phyloP scores from a whole-genome alignment of 2,888 invertebrate species.

The Brachylomia viminalis region DNA sequence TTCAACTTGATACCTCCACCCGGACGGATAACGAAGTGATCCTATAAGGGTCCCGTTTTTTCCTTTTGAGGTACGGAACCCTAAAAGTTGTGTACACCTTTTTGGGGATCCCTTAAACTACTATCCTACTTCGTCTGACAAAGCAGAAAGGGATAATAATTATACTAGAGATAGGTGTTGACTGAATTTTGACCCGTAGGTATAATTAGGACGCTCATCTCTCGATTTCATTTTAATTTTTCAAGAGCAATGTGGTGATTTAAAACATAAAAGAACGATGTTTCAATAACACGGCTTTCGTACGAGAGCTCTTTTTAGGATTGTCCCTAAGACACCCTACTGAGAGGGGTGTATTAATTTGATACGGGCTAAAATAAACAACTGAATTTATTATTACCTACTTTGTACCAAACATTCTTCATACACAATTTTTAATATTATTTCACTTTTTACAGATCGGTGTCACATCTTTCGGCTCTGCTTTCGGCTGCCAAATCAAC shows the following conservation, averaged over 20 bases:
- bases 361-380: neutral
- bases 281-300: neutral
- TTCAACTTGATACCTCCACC: no score
- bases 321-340: neutral
- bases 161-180: no score
- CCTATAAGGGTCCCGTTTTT: no score
- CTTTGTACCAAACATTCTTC: neutral
- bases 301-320: neutral
- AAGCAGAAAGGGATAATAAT: neutral
- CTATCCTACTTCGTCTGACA: neutral
- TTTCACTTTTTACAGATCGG: slow-evolving; percentile 73
- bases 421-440: neutral
- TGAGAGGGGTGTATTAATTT: neutral
- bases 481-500: slow-evolving; percentile 70
- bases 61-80: no score
- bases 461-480: slow-evolving; percentile 75
- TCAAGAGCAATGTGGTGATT: neutral
- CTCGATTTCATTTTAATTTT: neutral
- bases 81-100: neutral
- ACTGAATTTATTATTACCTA: neutral
- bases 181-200: neutral
- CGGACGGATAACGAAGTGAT: no score
- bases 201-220: neutral
- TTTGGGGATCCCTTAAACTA: neutral
- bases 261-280: neutral